Base-by-base conservation (phyloP, 2,888 invertebrate genomes). In the Leucophenga maculata region DNA sequence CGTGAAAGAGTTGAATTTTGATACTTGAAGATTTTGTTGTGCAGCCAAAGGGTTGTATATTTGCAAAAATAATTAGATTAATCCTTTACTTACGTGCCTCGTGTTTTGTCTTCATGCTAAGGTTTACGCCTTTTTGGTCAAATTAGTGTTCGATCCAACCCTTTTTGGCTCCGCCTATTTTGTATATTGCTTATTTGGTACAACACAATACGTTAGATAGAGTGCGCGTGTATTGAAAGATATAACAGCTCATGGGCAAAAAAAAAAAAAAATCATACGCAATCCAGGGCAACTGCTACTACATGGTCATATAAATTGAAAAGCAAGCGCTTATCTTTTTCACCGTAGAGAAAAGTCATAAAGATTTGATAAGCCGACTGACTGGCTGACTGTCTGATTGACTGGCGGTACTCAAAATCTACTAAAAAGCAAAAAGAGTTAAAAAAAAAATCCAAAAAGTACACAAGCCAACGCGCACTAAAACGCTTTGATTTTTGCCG, bases 31-130 rank as follows among this genome's bases (percentile, higher is more conserved):
- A 57, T 8, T 22, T 57, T 66, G 14, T 57, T 66, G 14, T 48
- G 59, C 32, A 64, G 67, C 66, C 13, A 71, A 79, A 78, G 78
- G 80, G 72, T 79, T 81, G 78, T 57, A 54, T 80, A 84, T 86
- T 86, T 85, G 78, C 72, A 68, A 86, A 87, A 87, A 85, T 87
- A 80, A 86, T 86, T 87, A 86, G 85, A 85, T 85, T 86, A 81
- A 87, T 86, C 87, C 87, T 77, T 74, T 78, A 67, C 54, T 71
- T 69, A 46, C 13, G 46, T n/a, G n/a, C 26, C 13, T 55, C 31
- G 8, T 73, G 67, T 74, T 26, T 72, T 66, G 62, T 72, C 70
- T 78, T 82, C 18, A 16, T 50, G 3, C 50, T 64, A 22, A n/a
- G 8, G 62, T 64, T 22, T n/a, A 46, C 62, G 62, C 62, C 62